Percentiles rank a stretch among this genome's conserved stretches.
Conservation (phyloP, 2,888 invertebrate species). For the Electrophaes corylata region DNA sequence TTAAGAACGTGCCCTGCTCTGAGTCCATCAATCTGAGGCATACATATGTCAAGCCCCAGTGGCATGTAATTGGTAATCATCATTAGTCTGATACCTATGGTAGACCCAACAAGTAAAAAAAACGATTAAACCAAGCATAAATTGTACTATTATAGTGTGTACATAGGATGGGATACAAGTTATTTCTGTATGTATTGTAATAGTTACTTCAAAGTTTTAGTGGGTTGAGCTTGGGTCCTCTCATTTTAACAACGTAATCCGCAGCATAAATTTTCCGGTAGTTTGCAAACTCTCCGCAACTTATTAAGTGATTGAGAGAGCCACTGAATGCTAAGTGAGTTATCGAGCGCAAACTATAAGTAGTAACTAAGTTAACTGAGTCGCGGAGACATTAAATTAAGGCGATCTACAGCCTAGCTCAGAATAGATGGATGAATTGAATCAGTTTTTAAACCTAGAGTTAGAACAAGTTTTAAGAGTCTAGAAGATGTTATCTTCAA, state of each 20-base stretch:
- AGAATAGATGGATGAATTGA: slow-evolving; percentile 21
- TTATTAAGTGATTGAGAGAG: slow-evolving; percentile 50
- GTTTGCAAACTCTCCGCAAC: slow-evolving; percentile 27
- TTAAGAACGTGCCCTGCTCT: no score
- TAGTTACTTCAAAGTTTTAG: neutral
- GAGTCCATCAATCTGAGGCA: no score
- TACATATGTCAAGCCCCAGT: no score
- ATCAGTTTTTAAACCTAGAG: slow-evolving; percentile 12
- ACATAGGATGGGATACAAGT: no score
- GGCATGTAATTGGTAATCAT: no score
- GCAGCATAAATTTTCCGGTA: slow-evolving; percentile 25
- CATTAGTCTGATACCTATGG: no score
- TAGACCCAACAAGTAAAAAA: no score
- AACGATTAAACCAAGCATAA: no score
- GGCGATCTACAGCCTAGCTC: slow-evolving; percentile 26
- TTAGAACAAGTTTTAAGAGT: neutral
- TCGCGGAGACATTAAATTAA: slow-evolving; percentile 41
- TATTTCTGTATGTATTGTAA: neutral
- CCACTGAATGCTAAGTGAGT: slow-evolving; percentile 45
- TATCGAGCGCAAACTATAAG: slow-evolving; percentile 32
- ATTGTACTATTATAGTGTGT: no score
- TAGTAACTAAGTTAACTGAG: slow-evolving; percentile 48
- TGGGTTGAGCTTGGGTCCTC: neutral
- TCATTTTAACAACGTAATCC: slow-evolving; percentile 7
- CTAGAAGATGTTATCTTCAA: neutral